Evolutionary conservation across 1,140 invertebrate species (phyloP).

Genomic region (Glossosoma conforme): DNA sequence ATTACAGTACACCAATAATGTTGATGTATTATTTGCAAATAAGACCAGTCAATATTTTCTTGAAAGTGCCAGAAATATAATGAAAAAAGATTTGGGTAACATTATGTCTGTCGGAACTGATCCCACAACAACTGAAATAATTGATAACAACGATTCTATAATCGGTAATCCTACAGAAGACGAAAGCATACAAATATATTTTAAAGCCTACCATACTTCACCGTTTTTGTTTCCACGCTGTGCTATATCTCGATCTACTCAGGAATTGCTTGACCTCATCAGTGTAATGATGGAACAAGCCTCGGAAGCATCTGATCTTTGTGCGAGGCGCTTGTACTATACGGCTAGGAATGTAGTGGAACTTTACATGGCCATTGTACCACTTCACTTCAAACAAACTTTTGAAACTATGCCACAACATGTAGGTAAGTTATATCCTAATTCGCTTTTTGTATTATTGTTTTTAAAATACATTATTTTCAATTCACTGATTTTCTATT

Average conservation of each 20-base stretch:
- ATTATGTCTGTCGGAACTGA: conserved; percentile 56
- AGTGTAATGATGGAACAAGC: conserved; percentile 70
- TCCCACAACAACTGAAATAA: conserved; percentile 27
- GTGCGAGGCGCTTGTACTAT: conserved; percentile 64
- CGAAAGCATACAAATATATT: conserved; percentile 38
- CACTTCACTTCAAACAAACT: conserved; percentile 71
- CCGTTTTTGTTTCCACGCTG: conserved; percentile 47
- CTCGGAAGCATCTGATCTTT: conserved; percentile 52
- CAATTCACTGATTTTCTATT: conserved; percentile 1
- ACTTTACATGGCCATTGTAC: conserved; percentile 71
- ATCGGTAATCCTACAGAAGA: conserved; percentile 4
- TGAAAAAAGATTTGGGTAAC: conserved; percentile 77
- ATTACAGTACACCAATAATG: conserved; percentile 66
- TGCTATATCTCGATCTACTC: conserved; percentile 46
- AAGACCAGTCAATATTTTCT: conserved; percentile 72
- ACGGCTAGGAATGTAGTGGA: conserved; percentile 71
- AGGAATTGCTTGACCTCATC: conserved; percentile 66
- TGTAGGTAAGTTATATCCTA: conserved; percentile 55
- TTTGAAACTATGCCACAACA: conserved; percentile 80
- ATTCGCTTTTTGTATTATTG: conserved; percentile 14
- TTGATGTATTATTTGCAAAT: conserved; percentile 73
- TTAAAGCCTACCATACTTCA: conserved; percentile 42
- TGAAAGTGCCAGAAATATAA: conserved; percentile 64
- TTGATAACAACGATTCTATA: conserved; percentile 27
- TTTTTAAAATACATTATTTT: conserved; percentile 1